Percentiles rank a stretch among this genome's conserved stretches.
These are phyloP conservation scores for Zophobas atratus DNA, from an alignment of 1,140 invertebrate species.

Conservation along the genomic window DNA sequence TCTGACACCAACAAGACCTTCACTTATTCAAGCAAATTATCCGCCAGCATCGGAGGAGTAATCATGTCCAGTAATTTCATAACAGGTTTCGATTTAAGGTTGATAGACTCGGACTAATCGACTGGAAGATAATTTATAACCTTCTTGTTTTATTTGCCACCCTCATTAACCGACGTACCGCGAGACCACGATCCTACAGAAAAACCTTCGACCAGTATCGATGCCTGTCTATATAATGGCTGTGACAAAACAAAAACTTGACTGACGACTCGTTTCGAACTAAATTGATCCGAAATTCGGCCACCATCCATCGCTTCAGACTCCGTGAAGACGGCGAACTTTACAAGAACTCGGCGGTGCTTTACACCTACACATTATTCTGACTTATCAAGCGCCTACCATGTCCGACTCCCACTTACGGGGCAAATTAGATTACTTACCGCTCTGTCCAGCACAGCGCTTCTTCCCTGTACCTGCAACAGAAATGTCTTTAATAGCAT, in stretches of 20 bases:
- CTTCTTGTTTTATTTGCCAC: slow-evolving; percentile 66
- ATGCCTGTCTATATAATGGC: slow-evolving; percentile 58
- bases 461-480: slow-evolving; percentile 64
- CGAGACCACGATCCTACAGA: slow-evolving; percentile 52
- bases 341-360: slow-evolving; percentile 39
- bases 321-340: slow-evolving; percentile 19
- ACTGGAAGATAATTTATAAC: slow-evolving; percentile 65
- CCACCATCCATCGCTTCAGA: slow-evolving; percentile 21
- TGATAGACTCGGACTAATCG: slow-evolving; percentile 65
- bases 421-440: slow-evolving; percentile 58
- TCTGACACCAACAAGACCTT: slow-evolving; percentile 48
- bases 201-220: slow-evolving; percentile 57
- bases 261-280: slow-evolving; percentile 54
- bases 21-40: slow-evolving; percentile 62
- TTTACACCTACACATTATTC: slow-evolving; percentile 47
- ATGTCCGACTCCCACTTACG: slow-evolving; percentile 54
- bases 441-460: slow-evolving; percentile 63
- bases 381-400: slow-evolving; percentile 54
- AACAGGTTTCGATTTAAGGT: slow-evolving; percentile 66
- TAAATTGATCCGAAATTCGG: slow-evolving; percentile 55
- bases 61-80: slow-evolving; percentile 66
- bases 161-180: slow-evolving; percentile 62
- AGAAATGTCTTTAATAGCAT: slow-evolving; percentile 49
- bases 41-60: slow-evolving; percentile 59
- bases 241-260: slow-evolving; percentile 59